These are phyloP conservation scores for Drosophila fulvimacula DNA, from an alignment of 2,888 invertebrate genomes.

Conservation along the genomic window DNA sequence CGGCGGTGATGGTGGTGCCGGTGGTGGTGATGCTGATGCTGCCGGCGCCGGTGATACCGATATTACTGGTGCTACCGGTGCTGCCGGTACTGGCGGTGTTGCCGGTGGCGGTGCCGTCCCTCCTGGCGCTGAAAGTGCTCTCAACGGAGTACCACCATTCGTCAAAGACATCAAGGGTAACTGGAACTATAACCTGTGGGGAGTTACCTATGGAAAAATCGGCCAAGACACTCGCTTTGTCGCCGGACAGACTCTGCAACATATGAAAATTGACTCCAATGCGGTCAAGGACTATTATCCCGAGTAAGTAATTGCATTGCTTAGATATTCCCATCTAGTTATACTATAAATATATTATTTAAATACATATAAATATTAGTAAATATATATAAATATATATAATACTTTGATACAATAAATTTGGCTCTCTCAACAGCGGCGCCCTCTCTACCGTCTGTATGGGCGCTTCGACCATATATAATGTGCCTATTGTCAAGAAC, in stretches of 20 bases:
- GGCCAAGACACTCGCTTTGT: slow-evolving; percentile 8
- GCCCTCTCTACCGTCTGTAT: slow-evolving; percentile 8
- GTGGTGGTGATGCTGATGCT: not conserved
- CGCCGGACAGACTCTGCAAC: not conserved
- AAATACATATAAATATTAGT: too few relatives aligned
- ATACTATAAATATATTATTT: too few relatives aligned
- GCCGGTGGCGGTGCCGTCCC: not conserved
- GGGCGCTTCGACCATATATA: not conserved
- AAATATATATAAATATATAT: too few relatives aligned
- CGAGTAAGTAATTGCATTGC: not conserved
- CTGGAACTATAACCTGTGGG: slow-evolving; percentile 15
- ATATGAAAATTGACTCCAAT: not conserved
- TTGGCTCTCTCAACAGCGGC: not conserved
- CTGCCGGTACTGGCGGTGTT: not conserved
- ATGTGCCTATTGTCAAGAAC: slow-evolving; percentile 3
- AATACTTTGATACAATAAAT: too few relatives aligned
- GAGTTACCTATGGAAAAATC: slow-evolving; percentile 8
- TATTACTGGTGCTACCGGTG: not conserved
- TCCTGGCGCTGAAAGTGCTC: not conserved
- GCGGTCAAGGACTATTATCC: slow-evolving; percentile 2
- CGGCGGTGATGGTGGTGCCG: not conserved
- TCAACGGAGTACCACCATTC: not conserved
- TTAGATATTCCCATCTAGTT: not conserved
- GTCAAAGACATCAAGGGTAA: not conserved
- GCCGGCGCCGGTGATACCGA: not conserved